Conservation (phyloP, 1,140 invertebrate genomes). For the Drosophila carrolli region DNA sequence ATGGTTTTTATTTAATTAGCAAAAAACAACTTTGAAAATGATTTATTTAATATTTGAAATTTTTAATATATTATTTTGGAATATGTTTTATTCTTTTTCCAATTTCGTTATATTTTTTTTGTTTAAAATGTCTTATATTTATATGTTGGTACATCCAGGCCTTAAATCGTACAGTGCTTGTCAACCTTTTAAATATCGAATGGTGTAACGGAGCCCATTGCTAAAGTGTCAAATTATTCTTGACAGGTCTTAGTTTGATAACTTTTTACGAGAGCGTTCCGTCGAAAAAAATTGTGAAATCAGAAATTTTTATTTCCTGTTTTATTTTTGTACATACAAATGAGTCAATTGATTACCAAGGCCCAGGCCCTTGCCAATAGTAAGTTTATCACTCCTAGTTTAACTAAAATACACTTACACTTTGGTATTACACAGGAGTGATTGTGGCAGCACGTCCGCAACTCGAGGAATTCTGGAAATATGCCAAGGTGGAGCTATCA, state of each 20-base stretch:
- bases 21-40: too few species aligned
- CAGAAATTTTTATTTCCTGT: conserved; percentile 4
- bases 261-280: not conserved
- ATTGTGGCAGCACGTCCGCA: conserved; percentile 88
- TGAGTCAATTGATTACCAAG: conserved; percentile 56
- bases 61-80: not conserved
- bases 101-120: too few species aligned
- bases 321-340: conserved; percentile 12
- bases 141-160: not conserved
- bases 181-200: not conserved
- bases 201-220: not conserved
- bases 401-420: not conserved
- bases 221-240: not conserved
- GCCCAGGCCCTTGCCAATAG: conserved; percentile 52
- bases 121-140: not conserved
- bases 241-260: conserved; percentile 10
- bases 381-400: conserved; percentile 29
- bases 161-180: not conserved
- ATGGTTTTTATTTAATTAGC: not conserved
- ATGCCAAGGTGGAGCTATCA: conserved; percentile 95
- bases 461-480: conserved; percentile 91
- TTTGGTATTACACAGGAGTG: conserved; percentile 84
- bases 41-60: not conserved
- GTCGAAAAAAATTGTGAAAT: conserved; percentile 11
- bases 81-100: too few species aligned